phyloP scores from a whole-genome alignment of 2,888 invertebrate species.

The Priocnemis perturbator region DNA sequence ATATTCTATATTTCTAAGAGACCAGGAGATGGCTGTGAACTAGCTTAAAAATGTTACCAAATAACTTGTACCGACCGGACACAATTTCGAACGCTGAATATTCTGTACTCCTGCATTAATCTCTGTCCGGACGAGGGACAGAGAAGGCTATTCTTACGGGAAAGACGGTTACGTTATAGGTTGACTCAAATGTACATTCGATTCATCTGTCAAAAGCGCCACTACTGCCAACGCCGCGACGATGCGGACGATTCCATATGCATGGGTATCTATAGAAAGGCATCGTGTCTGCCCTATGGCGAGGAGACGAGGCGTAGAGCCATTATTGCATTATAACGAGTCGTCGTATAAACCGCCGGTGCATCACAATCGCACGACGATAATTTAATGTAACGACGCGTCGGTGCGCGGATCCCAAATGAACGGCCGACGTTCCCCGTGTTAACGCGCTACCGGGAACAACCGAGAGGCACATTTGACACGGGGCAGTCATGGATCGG shows the following conservation, averaged over 20 bases:
- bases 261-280: not conserved
- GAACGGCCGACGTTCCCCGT: constrained; percentile 53
- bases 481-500: constrained; percentile 67
- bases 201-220: not conserved
- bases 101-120: too few species aligned
- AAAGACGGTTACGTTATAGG: too few species aligned
- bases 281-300: too few species aligned
- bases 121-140: too few species aligned
- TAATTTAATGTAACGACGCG: constrained; percentile 68
- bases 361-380: constrained; percentile 62
- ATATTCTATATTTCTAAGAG: too few species aligned
- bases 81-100: too few species aligned
- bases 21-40: too few species aligned
- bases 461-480: constrained; percentile 62
- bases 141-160: too few species aligned
- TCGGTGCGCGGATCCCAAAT: constrained; percentile 58
- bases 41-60: too few species aligned
- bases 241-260: not conserved
- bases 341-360: constrained; percentile 53
- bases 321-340: constrained; percentile 57
- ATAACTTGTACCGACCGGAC: too few species aligned
- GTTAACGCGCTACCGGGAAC: constrained; percentile 53
- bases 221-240: not conserved
- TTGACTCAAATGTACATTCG: not conserved
- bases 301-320: constrained; percentile 27